These are phyloP conservation scores for Limenitis camilla DNA, from an alignment of 2,888 invertebrate genomes.

Conservation along the genomic window DNA sequence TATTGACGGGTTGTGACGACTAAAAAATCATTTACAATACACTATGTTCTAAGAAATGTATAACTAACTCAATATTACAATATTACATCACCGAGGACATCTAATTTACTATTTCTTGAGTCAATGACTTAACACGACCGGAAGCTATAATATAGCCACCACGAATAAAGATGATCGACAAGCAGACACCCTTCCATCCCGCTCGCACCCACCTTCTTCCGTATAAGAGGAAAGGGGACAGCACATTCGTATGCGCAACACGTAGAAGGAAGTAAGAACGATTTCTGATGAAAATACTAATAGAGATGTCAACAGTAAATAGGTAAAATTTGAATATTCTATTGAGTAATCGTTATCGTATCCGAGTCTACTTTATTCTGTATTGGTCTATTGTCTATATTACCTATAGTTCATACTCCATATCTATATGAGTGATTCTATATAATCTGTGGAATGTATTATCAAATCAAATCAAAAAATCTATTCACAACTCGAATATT, in stretches of 20 bases:
- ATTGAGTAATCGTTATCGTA: constrained; percentile 24
- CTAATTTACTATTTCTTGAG: constrained; percentile 33
- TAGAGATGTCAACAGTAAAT: constrained; percentile 35
- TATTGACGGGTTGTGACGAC: too few species aligned
- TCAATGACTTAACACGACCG: constrained; percentile 63
- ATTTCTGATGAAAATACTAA: constrained; percentile 68
- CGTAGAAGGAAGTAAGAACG: constrained; percentile 69
- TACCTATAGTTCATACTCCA: not conserved
- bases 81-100: constrained; percentile 11
- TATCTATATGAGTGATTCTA: not conserved
- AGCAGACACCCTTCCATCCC: constrained; percentile 46
- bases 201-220: constrained; percentile 28
- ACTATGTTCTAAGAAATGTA: not conserved
- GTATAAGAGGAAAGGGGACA: constrained; percentile 35
- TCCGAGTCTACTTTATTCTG: constrained; percentile 19
- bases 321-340: constrained; percentile 32
- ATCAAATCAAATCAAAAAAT: too few species aligned
- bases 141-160: constrained; percentile 69
- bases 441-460: not conserved
- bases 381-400: constrained; percentile 2
- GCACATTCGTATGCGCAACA: constrained; percentile 54
- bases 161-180: constrained; percentile 73
- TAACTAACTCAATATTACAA: not conserved
- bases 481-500: too few species aligned
- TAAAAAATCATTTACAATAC: not conserved